Evolutionary conservation across 64 coral and sea anemone species (phyloP).

Genomic region (Orbicella faveolata): DNA sequence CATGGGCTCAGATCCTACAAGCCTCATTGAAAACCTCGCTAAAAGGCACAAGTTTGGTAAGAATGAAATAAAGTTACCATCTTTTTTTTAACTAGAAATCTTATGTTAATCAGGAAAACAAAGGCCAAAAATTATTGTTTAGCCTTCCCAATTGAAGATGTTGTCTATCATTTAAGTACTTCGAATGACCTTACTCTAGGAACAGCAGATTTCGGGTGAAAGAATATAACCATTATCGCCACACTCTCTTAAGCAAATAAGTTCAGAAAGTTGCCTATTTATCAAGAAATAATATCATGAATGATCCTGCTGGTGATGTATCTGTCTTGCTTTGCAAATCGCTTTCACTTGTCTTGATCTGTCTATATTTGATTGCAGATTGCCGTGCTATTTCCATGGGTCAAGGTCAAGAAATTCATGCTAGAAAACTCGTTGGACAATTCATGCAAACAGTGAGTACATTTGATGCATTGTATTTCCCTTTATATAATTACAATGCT

Average conservation of each 20-base stretch:
- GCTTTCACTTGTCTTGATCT: background rate
- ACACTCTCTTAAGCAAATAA: too few species aligned
- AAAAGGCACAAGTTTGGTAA: constrained; percentile 96
- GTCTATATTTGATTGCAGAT: constrained; percentile 45
- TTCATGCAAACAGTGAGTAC: constrained; percentile 81
- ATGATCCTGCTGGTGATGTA: too few species aligned
- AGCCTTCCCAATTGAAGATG: background rate
- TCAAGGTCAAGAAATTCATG: constrained; percentile 93
- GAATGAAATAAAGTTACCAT: background rate
- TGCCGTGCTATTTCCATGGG: constrained; percentile 95
- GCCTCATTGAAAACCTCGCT: constrained; percentile 77
- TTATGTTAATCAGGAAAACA: background rate
- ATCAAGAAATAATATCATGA: too few species aligned
- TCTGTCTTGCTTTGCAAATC: too few species aligned
- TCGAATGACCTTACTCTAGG: too few species aligned
- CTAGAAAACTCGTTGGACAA: constrained; percentile 78
- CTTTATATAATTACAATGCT: background rate
- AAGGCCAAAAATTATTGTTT: too few species aligned
- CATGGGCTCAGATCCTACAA: constrained; percentile 95
- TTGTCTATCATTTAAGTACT: too few species aligned
- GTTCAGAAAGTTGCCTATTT: too few species aligned
- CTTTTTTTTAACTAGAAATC: background rate
- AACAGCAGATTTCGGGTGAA: too few species aligned
- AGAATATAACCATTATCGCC: too few species aligned
- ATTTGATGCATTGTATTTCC: background rate